Evolutionary conservation across 1,140 invertebrate genomes (phyloP), one percentile per base, ranked within the genome.

Genomic region (Conopomorpha cramerella): DNA sequence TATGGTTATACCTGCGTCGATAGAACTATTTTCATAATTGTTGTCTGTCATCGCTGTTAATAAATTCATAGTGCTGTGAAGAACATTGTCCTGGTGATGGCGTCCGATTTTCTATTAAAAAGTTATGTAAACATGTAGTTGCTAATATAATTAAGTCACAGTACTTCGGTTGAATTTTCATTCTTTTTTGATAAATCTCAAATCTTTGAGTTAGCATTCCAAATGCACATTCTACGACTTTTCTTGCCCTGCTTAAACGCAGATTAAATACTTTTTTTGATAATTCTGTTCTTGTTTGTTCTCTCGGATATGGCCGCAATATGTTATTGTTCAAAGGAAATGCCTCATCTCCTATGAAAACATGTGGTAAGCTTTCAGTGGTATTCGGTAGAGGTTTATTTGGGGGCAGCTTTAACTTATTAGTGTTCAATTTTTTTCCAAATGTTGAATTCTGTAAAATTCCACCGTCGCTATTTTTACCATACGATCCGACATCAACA

Each of bases 141-240:
- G n/a, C n/a, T n/a, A n/a, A n/a, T n/a, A n/a, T n/a, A n/a, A n/a
- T n/a, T n/a, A n/a, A n/a, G n/a, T n/a, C n/a, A n/a, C n/a, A n/a
- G n/a, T n/a, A n/a, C n/a, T n/a, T n/a, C n/a, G n/a, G n/a, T n/a
- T n/a, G n/a, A n/a, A 73, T n/a, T 23, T 23, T 10, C 10, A 23
- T 23, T 6, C 19, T 23, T 23, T 10, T 23, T 10, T 4, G 4
- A 23, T 6, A 23, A 23, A 23, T 23, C 4, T 10, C 4, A 23
- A 23, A 23, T 23, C 10, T 23, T 6, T 23, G 4, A 6, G 19
- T 23, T 23, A 23, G 19, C 4, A 77, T 59, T 14, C 62, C 63
- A 53, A 77, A 78, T 10, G 49, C 54, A 50, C 76, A 74, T 43
- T 79, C 72, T 8, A 74, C 51, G 11, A 60, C 50, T 42, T 47